Evolutionary conservation across 2,113 vertebrate species (phyloP).

Genomic region (Spheniscus mendiculus): DNA sequence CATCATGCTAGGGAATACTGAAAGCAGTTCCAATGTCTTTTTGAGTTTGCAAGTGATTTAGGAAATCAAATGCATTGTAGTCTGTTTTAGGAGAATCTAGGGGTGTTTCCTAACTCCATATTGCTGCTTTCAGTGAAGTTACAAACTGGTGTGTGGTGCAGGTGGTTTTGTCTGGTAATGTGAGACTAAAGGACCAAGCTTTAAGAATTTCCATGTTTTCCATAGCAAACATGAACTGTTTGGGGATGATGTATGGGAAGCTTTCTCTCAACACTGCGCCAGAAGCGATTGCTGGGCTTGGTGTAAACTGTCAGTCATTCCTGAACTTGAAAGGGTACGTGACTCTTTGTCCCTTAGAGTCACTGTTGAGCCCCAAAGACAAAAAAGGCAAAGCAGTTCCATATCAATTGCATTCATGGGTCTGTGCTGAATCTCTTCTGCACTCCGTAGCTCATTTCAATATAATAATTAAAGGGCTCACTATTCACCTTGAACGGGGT

Average conservation of each 20-base stretch:
- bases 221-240: neutral
- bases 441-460: rapidly evolving
- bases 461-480: neutral
- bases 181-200: neutral
- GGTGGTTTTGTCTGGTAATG: neutral
- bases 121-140: neutral
- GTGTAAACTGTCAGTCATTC: neutral
- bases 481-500: neutral
- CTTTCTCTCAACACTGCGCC: neutral
- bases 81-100: neutral
- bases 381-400: neutral
- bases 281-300: neutral
- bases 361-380: neutral
- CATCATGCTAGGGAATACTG: neutral
- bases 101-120: neutral
- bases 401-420: neutral
- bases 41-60: neutral
- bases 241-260: neutral
- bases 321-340: neutral
- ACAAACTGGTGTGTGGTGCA: neutral
- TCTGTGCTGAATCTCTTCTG: neutral
- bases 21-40: neutral
- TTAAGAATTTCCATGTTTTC: neutral
- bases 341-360: neutral
- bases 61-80: neutral